A percentile compares a stretch with the other conserved stretches of the same genome.
phyloP scores from a whole-genome alignment of 2,888 invertebrate species.

The Orthosia gracilis region DNA sequence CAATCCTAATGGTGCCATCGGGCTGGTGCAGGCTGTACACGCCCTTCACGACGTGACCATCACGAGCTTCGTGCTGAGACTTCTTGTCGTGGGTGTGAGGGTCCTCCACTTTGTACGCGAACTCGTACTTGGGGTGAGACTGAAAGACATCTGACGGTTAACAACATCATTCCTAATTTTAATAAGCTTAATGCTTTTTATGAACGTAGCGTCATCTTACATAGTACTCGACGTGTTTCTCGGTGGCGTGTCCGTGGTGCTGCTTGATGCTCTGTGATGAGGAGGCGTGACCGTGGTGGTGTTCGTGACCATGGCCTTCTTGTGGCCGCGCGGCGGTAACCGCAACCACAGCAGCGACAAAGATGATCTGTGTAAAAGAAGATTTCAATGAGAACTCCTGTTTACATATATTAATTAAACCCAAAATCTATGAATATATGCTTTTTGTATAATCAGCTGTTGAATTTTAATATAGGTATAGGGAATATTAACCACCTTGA shows the following conservation, averaged over 20 bases:
- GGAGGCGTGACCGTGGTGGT: conserved; percentile 68
- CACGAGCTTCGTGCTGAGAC: conserved; percentile 83
- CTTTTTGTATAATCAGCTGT: background rate
- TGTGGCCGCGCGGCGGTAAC: conserved; percentile 22
- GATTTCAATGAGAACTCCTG: too few species aligned
- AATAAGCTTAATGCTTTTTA: background rate
- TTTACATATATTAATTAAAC: too few species aligned
- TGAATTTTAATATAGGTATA: background rate
- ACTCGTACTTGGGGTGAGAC: conserved; percentile 74
- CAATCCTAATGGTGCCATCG: conserved; percentile 87
- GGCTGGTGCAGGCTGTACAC: conserved; percentile 89
- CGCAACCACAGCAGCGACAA: conserved; percentile 1
- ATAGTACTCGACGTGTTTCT: conserved; percentile 62
- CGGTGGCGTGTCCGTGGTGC: conserved; percentile 70
- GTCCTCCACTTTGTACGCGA: conserved; percentile 86
- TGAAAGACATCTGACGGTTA: conserved; percentile 1
- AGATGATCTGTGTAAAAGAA: conserved; percentile 10
- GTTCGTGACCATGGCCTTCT: conserved; percentile 40
- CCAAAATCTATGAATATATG: background rate
- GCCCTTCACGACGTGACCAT: conserved; percentile 90
- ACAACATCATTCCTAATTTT: background rate
- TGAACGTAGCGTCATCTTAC: conserved; percentile 1
- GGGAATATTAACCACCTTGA: conserved; percentile 11
- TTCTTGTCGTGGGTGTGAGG: conserved; percentile 86
- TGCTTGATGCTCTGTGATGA: conserved; percentile 76